Base-by-base conservation (phyloP, 1,140 invertebrate genomes). In the Pemphigus obesinymphae region DNA sequence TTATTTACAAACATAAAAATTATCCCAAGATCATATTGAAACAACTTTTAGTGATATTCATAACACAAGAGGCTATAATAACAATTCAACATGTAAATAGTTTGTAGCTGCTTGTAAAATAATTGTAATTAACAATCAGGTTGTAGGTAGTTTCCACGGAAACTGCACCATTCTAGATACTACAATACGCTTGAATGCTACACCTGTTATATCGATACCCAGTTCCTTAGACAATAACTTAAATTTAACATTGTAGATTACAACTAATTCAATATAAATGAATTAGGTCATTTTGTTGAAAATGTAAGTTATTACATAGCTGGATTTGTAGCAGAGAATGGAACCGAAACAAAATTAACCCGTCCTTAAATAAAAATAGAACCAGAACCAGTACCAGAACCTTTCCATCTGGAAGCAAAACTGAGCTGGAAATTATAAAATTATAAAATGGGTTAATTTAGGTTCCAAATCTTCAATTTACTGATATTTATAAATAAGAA, bases 1-100 rank as follows among this genome's bases (percentile, higher is more conserved):
- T n/a, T 82, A 63, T 29, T 29, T 82, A 23, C 17, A 66, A 8
- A 55, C 76, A 10, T 82, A 66, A 15, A 82, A 82, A 68, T n/a
- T 82, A 48, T 43, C 34, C 7, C 78, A 82, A 68, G 78, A 82
- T 37, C 78, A 82, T 48, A 48, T 82, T 6, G 78, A 82, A n/a
- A 61, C 55, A 7, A 66, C 17, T 31, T 82, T 82, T 48, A 29
- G 58, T 82, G 58, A 61, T 43, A 68, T 82, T 68, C 11, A 43
- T 5, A 66, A 37, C 48, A 15, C 23, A 31, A 58, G 78, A 63
- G 78, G 78, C 2, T 37, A 82, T 48, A 68, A 82, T 66, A 81
- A 81, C 20, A 81, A 81, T 26, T 34, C 76, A 5, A 83, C 83
- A 31, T 31, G 29, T 40, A 26, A 17, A 6, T 63, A 83, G 34